phyloP scores from a whole-genome alignment of 2,888 invertebrate species.

The Cylindroiulus punctatus region DNA sequence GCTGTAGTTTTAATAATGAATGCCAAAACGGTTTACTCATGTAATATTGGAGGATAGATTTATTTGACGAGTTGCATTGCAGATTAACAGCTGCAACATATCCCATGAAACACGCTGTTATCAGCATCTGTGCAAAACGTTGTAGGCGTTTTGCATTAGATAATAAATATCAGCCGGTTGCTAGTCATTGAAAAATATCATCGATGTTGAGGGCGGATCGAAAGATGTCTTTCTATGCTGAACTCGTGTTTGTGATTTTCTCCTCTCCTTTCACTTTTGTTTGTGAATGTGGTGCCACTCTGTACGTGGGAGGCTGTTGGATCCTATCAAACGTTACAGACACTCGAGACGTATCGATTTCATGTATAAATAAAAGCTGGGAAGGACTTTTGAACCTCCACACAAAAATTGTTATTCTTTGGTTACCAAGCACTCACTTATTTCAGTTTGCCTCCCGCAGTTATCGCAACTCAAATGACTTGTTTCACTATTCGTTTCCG shows the following conservation, averaged over 20 bases:
- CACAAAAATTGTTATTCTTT: background rate
- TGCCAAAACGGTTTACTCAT: too few species aligned
- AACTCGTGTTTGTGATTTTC: background rate
- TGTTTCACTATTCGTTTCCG: background rate
- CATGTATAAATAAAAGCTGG: background rate
- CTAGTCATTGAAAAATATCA: background rate
- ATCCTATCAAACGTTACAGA: background rate
- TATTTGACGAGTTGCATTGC: background rate
- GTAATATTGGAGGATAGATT: background rate
- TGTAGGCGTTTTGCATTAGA: background rate
- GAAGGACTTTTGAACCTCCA: background rate
- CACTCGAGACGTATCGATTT: conserved; percentile 19
- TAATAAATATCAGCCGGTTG: background rate
- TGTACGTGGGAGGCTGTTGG: conserved; percentile 22
- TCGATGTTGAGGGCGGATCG: background rate
- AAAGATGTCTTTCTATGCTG: background rate
- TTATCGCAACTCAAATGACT: background rate
- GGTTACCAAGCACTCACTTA: background rate
- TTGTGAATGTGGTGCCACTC: background rate
- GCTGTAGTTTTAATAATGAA: too few species aligned
- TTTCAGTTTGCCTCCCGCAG: background rate
- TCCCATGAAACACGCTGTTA: background rate
- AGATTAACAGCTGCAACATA: background rate
- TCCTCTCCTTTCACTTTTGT: background rate
- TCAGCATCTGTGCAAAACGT: background rate